Conservation (phyloP, 2,797 vertebrate species). For the Orestias chungarensis region DNA sequence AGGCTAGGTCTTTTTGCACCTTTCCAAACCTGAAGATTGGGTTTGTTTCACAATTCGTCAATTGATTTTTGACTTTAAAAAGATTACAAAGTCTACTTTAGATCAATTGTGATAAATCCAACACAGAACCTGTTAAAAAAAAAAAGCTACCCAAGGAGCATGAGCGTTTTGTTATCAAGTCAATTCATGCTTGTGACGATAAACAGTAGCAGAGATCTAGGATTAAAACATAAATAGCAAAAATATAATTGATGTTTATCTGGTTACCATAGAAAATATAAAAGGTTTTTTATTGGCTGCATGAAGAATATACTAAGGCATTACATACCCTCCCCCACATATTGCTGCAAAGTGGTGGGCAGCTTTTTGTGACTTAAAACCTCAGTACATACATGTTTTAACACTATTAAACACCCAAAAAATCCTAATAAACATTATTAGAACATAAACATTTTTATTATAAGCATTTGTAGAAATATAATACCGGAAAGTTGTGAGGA, state of each 20-base stretch:
- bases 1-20: constrained; percentile 26
- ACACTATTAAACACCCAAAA: not conserved
- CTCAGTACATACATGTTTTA: no score
- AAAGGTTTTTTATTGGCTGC: no score
- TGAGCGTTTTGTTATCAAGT: no score
- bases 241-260: no score
- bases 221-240: no score
- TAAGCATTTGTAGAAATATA: not conserved
- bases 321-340: not conserved
- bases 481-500: no score
- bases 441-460: not conserved
- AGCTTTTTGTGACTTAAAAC: not conserved
- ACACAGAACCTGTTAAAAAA: not conserved
- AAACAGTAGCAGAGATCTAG: no score
- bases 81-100: not conserved
- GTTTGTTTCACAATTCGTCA: constrained; percentile 27
- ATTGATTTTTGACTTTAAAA: not conserved
- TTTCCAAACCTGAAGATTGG: constrained; percentile 14
- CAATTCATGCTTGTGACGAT: no score
- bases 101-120: not conserved
- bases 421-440: not conserved
- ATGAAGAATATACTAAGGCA: no score
- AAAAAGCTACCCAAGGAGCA: constrained; percentile 22
- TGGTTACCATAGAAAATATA: no score
- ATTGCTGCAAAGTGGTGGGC: not conserved